Evolutionary conservation across 2,888 invertebrate species (phyloP).

Genomic region (Aspidiotus rigidus): DNA sequence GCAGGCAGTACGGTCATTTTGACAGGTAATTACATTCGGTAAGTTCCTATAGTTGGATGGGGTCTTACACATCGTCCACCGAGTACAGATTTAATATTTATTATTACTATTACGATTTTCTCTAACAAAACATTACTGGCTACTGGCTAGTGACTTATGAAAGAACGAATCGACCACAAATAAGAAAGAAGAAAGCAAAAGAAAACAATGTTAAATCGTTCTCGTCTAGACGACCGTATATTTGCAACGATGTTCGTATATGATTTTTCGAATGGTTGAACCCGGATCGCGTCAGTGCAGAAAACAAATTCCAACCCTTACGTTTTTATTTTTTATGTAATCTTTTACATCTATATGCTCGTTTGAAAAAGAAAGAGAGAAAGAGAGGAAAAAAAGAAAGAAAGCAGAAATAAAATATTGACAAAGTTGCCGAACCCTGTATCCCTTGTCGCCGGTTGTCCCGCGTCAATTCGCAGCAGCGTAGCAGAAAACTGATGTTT

Average conservation of each 20-base stretch:
- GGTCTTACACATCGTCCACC: too few relatives aligned
- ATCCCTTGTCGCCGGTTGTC: constrained; percentile 9
- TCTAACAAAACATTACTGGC: too few relatives aligned
- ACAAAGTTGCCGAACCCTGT: constrained; percentile 18
- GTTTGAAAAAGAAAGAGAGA: constrained; percentile 2
- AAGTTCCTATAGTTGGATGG: too few relatives aligned
- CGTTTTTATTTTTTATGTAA: not conserved
- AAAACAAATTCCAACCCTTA: constrained; percentile 2
- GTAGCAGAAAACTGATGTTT: constrained; percentile 21
- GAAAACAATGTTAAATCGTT: not conserved
- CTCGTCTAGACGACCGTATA: not conserved
- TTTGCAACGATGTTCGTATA: not conserved
- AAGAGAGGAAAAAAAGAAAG: not conserved
- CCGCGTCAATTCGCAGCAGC: not conserved
- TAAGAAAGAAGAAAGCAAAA: not conserved
- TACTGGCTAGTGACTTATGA: too few relatives aligned
- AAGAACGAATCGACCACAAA: not conserved
- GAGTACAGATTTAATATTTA: too few relatives aligned
- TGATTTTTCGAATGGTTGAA: not conserved
- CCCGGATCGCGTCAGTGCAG: not conserved
- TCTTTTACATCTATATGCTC: not conserved
- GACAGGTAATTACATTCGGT: too few relatives aligned
- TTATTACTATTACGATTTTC: too few relatives aligned
- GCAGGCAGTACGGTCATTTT: too few relatives aligned
- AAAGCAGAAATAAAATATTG: constrained; percentile 27